Percentiles rank a stretch among this genome's conserved stretches.
Evolutionary conservation across 2,888 invertebrate species (phyloP).

Genomic region (Helicoverpa assulta): DNA sequence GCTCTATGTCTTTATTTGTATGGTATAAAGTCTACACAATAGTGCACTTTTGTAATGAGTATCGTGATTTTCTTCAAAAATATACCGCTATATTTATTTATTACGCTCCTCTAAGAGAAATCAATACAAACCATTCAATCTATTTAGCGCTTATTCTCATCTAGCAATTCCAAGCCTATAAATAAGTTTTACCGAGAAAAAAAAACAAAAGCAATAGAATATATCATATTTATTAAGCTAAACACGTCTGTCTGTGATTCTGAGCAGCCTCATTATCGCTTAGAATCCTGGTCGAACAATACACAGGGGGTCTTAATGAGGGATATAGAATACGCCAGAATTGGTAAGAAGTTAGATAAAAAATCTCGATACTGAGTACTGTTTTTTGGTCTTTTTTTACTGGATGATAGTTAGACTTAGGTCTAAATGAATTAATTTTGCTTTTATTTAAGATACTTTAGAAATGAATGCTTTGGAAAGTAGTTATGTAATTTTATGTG

Average conservation of each 20-base stretch:
- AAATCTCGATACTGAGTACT: background rate
- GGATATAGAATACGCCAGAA: conserved; percentile 29
- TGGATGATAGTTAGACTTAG: background rate
- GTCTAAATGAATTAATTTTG: background rate
- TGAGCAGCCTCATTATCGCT: conserved; percentile 33
- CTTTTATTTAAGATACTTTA: too few species aligned
- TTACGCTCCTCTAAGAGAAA: too few species aligned
- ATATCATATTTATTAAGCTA: conserved; percentile 25
- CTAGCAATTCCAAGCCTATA: background rate
- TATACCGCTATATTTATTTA: too few species aligned
- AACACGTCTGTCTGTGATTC: conserved; percentile 46
- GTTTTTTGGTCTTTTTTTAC: too few species aligned
- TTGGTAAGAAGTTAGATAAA: conserved; percentile 3
- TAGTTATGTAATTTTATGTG: too few species aligned
- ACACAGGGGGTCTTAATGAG: conserved; percentile 41
- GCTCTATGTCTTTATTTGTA: too few species aligned
- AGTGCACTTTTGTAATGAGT: too few species aligned
- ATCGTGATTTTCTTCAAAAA: too few species aligned
- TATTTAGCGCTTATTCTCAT: too few species aligned
- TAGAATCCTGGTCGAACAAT: conserved; percentile 45
- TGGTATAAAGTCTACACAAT: too few species aligned
- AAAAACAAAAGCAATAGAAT: conserved; percentile 7
- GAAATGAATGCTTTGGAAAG: too few species aligned
- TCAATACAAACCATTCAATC: too few species aligned
- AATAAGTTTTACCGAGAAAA: background rate